A percentile compares a stretch with the other conserved stretches of the same genome.
Evolutionary conservation across 2,888 invertebrate genomes (phyloP).

Genomic region (Drosophila prolongata): DNA sequence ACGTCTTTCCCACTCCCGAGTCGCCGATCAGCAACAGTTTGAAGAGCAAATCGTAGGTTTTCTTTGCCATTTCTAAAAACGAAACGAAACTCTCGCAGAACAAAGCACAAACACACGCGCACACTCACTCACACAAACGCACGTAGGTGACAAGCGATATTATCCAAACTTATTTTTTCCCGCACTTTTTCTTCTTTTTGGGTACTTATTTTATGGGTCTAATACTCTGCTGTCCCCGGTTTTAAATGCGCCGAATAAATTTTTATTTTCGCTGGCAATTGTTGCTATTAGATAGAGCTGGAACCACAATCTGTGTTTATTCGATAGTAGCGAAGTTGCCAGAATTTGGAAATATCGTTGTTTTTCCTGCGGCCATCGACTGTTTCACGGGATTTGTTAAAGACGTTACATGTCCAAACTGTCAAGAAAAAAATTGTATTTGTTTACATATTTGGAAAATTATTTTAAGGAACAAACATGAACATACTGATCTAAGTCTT

Average conservation of each 20-base stretch:
- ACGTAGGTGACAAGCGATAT: slow-evolving; percentile 35
- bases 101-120: slow-evolving; percentile 47
- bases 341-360: too few relatives aligned
- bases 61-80: slow-evolving; percentile 92
- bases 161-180: neutral
- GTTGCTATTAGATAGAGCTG: slow-evolving; percentile 57
- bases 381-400: too few relatives aligned
- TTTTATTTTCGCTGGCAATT: slow-evolving; percentile 51
- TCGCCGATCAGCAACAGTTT: slow-evolving; percentile 96
- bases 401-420: too few relatives aligned
- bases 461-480: too few relatives aligned
- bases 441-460: too few relatives aligned
- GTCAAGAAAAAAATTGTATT: too few relatives aligned
- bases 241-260: slow-evolving; percentile 22
- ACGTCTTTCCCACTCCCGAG: slow-evolving; percentile 97
- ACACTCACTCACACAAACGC: slow-evolving; percentile 18
- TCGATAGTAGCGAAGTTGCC: neutral
- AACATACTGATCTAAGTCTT: too few relatives aligned
- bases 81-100: slow-evolving; percentile 31
- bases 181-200: neutral
- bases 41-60: slow-evolving; percentile 97
- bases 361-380: too few relatives aligned
- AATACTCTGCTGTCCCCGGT: neutral
- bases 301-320: neutral
- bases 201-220: neutral